Conservation (phyloP, 2,888 invertebrate species). For the Cheiracanthium punctorium region DNA sequence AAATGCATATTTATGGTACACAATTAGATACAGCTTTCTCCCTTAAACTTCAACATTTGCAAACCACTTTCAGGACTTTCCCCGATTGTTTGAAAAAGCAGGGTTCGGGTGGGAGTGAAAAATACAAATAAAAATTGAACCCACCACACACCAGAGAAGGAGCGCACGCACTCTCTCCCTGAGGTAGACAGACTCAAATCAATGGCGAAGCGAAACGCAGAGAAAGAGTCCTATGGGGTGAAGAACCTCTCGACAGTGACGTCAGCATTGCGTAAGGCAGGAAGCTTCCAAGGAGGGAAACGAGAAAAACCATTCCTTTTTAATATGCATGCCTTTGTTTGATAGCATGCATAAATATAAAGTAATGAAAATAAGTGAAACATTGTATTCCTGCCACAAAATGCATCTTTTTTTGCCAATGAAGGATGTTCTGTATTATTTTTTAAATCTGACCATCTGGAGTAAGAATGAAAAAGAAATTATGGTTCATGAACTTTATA, state of each 20-base stretch:
- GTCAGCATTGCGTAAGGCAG: conserved; percentile 43
- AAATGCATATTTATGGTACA: no score
- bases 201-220: no score
- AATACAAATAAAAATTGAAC: neutral
- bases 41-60: no score
- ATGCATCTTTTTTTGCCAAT: no score
- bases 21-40: no score
- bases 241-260: conserved; percentile 44
- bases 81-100: neutral
- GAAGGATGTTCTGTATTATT: no score
- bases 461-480: no score
- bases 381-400: neutral
- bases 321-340: neutral
- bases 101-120: neutral
- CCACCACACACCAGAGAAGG: neutral
- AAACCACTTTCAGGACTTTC: neutral
- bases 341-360: neutral
- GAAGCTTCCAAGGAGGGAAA: conserved; percentile 4
- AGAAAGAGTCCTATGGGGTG: conserved; percentile 27
- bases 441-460: no score
- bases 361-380: neutral
- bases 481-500: no score
- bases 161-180: neutral
- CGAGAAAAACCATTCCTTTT: neutral
- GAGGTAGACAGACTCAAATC: conserved; percentile 13